These are phyloP conservation scores for Eulemur rufifrons DNA, from an alignment of 2,113 vertebrate species.

Conservation along the genomic window DNA sequence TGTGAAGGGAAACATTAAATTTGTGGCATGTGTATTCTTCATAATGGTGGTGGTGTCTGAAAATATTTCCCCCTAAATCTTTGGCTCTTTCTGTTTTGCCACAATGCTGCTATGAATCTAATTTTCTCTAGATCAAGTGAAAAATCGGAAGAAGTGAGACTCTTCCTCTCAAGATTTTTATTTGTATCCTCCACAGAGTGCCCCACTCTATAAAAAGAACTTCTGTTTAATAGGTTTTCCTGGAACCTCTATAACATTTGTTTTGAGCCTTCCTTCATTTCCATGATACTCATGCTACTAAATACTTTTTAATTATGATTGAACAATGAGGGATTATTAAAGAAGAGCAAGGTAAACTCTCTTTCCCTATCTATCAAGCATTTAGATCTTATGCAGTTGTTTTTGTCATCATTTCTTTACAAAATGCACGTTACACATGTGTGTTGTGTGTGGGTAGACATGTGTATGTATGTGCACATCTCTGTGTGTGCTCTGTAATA, in stretches of 20 bases:
- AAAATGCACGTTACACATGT: not conserved
- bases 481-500: not conserved
- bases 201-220: not conserved
- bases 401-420: not conserved
- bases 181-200: not conserved
- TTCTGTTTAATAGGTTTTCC: not conserved
- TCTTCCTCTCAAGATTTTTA: not conserved
- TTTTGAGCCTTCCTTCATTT: not conserved
- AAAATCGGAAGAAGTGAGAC: not conserved
- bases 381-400: not conserved
- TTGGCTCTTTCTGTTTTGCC: not conserved
- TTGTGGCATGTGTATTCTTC: not conserved
- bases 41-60: not conserved
- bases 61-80: not conserved
- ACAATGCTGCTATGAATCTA: rapidly evolving
- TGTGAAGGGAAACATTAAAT: not conserved
- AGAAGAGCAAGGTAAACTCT: not conserved
- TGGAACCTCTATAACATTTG: not conserved
- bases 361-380: not conserved
- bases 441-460: rapidly evolving
- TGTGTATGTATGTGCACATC: not conserved
- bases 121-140: not conserved
- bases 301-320: not conserved
- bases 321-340: not conserved
- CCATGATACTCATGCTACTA: not conserved